A percentile compares a stretch with the other conserved stretches of the same genome.
phyloP scores from a whole-genome alignment of 2,113 vertebrate species.

The Copsychus sechellarum region DNA sequence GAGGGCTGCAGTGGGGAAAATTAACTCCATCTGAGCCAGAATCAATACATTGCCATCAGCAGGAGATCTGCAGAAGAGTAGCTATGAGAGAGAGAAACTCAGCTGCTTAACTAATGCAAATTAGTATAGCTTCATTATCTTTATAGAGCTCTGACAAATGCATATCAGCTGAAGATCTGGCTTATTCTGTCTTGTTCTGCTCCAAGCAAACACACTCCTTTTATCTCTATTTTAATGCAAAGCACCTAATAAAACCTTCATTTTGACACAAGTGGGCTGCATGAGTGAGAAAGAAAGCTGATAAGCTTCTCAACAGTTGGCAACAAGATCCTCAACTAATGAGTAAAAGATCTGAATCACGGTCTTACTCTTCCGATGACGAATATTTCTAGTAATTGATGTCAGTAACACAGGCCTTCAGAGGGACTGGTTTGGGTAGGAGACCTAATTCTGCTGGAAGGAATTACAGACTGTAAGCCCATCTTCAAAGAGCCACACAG shows the following conservation, averaged over 20 bases:
- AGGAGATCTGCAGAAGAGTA: not conserved
- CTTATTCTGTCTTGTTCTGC: conserved; percentile 3
- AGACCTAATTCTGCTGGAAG: not conserved
- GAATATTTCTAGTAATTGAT: not conserved
- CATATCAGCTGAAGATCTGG: conserved; percentile 29
- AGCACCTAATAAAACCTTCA: conserved; percentile 33
- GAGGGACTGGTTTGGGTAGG: not conserved
- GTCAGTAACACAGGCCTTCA: not conserved
- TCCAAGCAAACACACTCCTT: conserved; percentile 20
- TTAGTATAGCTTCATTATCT: conserved; percentile 33
- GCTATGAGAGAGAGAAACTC: not conserved
- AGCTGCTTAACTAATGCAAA: conserved; percentile 9
- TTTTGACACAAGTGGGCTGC: conserved; percentile 45
- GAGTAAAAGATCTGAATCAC: conserved; percentile 41
- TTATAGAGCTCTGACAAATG: conserved; percentile 27
- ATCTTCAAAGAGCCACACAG: not conserved
- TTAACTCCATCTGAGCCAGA: not conserved
- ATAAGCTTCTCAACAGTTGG: conserved; percentile 27
- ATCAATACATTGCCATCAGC: not conserved
- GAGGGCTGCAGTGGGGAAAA: not conserved
- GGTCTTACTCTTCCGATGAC: not conserved
- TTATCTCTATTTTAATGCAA: conserved; percentile 49
- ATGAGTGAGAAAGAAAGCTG: not conserved
- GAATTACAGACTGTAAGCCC: not conserved
- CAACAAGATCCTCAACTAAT: conserved; percentile 25